phyloP scores from a whole-genome alignment of 2,888 invertebrate species.

The Bursaphelenchus okinawaensis region DNA sequence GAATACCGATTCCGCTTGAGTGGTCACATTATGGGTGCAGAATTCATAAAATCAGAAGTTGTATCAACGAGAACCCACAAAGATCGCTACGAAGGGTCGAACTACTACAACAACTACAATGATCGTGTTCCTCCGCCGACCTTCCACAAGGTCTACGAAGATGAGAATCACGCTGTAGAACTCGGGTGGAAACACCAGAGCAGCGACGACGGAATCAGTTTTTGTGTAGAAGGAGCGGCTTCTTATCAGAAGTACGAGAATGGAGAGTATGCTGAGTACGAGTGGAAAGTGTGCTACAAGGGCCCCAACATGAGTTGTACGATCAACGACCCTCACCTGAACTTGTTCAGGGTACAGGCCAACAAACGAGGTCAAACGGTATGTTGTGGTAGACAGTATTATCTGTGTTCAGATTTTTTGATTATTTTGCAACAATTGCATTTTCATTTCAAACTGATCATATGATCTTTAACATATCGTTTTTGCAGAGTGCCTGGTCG shows the following conservation, averaged over 20 bases:
- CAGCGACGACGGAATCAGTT: conserved; percentile 19
- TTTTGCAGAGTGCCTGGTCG: conserved; percentile 10
- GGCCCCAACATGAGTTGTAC: conserved; percentile 23
- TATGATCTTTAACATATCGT: too few species aligned
- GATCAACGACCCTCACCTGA: conserved; percentile 31
- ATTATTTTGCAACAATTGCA: too few species aligned
- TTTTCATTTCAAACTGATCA: too few species aligned
- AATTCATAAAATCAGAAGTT: conserved; percentile 26
- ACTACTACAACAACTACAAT: conserved; percentile 18
- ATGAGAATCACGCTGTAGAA: conserved; percentile 18
- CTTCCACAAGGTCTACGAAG: conserved; percentile 21
- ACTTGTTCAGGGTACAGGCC: conserved; percentile 33
- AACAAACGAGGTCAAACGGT: conserved; percentile 15
- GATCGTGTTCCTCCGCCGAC: conserved; percentile 17
- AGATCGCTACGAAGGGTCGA: conserved; percentile 22
- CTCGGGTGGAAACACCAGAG: conserved; percentile 24
- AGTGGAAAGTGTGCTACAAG: conserved; percentile 29
- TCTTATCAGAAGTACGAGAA: not conserved
- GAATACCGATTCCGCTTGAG: conserved; percentile 45
- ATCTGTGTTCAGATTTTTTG: not conserved
- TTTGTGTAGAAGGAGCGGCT: conserved; percentile 22
- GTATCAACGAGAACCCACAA: conserved; percentile 25
- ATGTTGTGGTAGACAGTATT: not conserved
- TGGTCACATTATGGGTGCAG: conserved; percentile 18
- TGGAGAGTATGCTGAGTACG: conserved; percentile 3